Conservation (phyloP, 2,797 vertebrate species). For the Rhyacichthys aspro region DNA sequence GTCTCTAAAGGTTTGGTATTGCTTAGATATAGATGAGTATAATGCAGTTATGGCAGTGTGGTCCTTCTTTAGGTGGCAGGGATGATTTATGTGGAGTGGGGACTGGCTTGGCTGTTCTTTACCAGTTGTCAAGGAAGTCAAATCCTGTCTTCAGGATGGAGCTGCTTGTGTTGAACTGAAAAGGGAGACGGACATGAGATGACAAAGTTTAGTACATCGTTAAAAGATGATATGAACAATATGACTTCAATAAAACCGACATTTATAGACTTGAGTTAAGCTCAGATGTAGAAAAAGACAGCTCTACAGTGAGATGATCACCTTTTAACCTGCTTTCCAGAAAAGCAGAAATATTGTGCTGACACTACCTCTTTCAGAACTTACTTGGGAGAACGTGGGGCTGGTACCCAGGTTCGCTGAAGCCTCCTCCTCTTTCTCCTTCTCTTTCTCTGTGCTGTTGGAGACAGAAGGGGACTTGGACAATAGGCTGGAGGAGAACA, state of each 20-base stretch:
- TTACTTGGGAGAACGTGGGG: constrained; percentile 86
- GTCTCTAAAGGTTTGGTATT: constrained; percentile 21
- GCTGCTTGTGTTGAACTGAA: constrained; percentile 89
- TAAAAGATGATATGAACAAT: background rate
- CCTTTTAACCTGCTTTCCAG: no score
- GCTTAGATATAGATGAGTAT: constrained; percentile 40
- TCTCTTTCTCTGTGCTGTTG: constrained; percentile 35
- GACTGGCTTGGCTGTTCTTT: constrained; percentile 57
- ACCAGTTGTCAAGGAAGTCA: constrained; percentile 99
- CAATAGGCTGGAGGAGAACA: constrained; percentile 75
- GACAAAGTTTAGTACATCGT: no score
- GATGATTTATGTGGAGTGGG: constrained; percentile 30
- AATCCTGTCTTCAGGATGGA: constrained; percentile 96
- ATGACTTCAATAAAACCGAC: background rate
- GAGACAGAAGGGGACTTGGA: constrained; percentile 63
- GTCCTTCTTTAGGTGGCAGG: constrained; percentile 49
- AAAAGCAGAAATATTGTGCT: no score
- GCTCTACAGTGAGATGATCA: no score
- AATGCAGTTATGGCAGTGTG: constrained; percentile 60
- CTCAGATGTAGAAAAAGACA: no score
- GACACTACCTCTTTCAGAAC: background rate
- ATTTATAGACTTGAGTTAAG: no score
- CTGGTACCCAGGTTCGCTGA: constrained; percentile 62
- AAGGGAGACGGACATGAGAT: background rate
- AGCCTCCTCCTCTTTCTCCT: constrained; percentile 32